These are phyloP conservation scores for Solenodon paradoxus DNA, from an alignment of 2,113 vertebrate species.

Conservation along the genomic window DNA sequence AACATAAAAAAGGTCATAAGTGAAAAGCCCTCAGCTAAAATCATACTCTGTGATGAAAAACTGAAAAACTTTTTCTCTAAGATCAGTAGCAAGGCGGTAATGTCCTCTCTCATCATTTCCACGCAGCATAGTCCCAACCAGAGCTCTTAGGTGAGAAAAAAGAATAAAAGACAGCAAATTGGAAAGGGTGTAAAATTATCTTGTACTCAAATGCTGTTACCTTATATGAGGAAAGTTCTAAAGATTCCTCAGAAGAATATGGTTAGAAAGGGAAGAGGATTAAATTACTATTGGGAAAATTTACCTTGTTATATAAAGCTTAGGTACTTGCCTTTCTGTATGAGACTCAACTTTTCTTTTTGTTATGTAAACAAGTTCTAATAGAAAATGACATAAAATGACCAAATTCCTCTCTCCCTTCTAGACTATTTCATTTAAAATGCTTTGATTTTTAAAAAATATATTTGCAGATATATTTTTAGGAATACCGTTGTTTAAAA, in stretches of 20 bases:
- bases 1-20: not conserved
- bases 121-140: not conserved
- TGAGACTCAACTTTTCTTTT: not conserved
- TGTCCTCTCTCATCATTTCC: not conserved
- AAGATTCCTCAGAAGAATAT: not conserved
- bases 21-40: not conserved
- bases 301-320: not conserved
- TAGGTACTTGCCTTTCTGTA: not conserved
- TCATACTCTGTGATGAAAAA: not conserved
- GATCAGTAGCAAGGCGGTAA: not conserved
- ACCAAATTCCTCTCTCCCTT: not conserved
- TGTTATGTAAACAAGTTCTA: not conserved
- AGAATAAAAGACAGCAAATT: not conserved
- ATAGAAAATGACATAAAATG: not conserved
- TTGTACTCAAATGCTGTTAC: not conserved
- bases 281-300: not conserved
- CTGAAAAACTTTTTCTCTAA: constrained; percentile 12
- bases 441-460: not conserved
- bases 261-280: not conserved
- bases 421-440: not conserved
- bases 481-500: not conserved
- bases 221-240: not conserved
- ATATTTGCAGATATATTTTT: not conserved
- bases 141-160: not conserved
- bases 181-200: not conserved